phyloP scores from a whole-genome alignment of 1,140 invertebrate species.

The Papilio glaucus region DNA sequence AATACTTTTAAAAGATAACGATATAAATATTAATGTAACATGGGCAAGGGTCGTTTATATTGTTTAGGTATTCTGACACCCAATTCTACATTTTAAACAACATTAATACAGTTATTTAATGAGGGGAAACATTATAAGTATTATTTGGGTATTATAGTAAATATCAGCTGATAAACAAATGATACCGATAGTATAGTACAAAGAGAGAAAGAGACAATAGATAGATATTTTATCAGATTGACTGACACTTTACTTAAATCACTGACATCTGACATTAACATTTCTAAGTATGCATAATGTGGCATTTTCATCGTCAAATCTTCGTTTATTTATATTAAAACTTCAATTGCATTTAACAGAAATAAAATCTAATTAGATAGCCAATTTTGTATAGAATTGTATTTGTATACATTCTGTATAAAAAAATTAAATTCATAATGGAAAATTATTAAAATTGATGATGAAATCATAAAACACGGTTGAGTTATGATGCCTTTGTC shows the following conservation, averaged over 20 bases:
- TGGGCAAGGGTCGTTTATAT: background rate
- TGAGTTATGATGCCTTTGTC: background rate
- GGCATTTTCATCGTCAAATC: background rate
- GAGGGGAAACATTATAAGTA: background rate
- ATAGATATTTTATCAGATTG: no score
- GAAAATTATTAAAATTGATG: background rate
- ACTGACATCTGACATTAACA: background rate
- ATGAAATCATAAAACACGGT: background rate
- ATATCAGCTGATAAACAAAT: constrained; percentile 1
- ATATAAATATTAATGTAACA: constrained; percentile 1
- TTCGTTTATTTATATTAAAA: background rate
- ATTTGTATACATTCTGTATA: no score
- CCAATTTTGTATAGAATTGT: no score
- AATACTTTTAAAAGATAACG: constrained; percentile 45
- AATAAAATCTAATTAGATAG: background rate
- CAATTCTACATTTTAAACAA: background rate
- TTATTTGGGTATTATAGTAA: background rate
- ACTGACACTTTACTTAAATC: no score
- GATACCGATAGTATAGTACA: background rate
- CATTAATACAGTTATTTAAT: background rate
- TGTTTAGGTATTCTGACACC: background rate
- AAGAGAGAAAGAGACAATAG: background rate
- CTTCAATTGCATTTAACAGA: background rate
- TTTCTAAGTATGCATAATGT: constrained; percentile 5
- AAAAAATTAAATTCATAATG: background rate